phyloP scores from a whole-genome alignment of 2,888 invertebrate genomes.

The Clivina fossor region DNA sequence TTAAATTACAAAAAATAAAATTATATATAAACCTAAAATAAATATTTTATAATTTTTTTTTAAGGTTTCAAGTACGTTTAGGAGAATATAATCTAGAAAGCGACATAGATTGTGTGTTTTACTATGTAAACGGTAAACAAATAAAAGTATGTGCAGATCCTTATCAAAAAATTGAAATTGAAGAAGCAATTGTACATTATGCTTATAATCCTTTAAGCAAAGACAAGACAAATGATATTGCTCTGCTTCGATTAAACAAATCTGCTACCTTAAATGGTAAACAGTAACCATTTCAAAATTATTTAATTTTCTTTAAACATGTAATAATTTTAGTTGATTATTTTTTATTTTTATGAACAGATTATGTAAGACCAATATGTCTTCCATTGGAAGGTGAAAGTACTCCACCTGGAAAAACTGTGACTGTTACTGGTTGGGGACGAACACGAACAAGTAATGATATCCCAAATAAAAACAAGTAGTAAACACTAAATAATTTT shows the following conservation, averaged over 20 bases:
- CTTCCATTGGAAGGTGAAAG: conserved; percentile 38
- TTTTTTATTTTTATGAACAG: not conserved
- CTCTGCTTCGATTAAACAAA: not conserved
- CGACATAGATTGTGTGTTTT: conserved; percentile 52
- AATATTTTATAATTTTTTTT: conserved; percentile 1
- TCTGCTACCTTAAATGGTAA: not conserved
- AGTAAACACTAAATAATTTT: conserved; percentile 30
- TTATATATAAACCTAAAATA: too few relatives aligned
- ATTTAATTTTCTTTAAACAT: too few relatives aligned
- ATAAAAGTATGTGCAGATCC: not conserved
- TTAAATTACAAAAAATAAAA: too few relatives aligned
- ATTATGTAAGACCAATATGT: conserved; percentile 43
- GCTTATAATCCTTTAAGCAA: not conserved
- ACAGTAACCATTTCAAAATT: too few relatives aligned
- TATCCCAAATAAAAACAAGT: conserved; percentile 48
- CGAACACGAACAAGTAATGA: not conserved
- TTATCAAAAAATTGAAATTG: not conserved
- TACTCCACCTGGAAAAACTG: conserved; percentile 37
- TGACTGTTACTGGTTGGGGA: conserved; percentile 35
- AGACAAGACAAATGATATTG: not conserved
- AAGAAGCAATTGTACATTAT: not conserved
- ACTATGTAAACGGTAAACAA: conserved; percentile 5
- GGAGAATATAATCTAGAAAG: conserved; percentile 52
- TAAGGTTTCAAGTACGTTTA: conserved; percentile 61
- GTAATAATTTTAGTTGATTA: not conserved